phyloP scores from a whole-genome alignment of 2,113 vertebrate species.

The Camarhynchus parvulus region DNA sequence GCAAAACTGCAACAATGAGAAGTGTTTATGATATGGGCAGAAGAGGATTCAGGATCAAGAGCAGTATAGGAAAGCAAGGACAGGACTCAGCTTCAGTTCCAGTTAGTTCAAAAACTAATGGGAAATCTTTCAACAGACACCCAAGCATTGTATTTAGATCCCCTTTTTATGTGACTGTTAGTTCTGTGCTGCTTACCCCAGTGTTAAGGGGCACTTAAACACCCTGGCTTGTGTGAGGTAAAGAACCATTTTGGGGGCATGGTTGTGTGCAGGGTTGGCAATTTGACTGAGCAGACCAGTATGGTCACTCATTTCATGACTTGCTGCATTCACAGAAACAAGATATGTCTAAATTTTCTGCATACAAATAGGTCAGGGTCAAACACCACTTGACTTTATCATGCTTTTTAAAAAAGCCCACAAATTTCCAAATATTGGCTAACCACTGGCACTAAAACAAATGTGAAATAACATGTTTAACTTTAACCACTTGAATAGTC shows the following conservation, averaged over 20 bases:
- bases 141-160: not conserved
- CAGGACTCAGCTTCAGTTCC: not conserved
- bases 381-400: not conserved
- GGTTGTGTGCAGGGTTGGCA: not conserved
- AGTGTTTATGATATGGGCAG: not conserved
- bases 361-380: not conserved
- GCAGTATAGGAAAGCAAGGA: not conserved
- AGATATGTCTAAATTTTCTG: not conserved
- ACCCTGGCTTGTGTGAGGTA: not conserved
- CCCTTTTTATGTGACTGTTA: not conserved
- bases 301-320: not conserved
- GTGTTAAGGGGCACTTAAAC: not conserved
- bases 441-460: not conserved
- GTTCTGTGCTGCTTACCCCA: not conserved
- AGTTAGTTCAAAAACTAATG: not conserved
- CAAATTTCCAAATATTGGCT: slow-evolving; percentile 10
- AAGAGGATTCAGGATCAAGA: not conserved
- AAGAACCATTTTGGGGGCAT: not conserved
- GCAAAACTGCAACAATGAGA: not conserved
- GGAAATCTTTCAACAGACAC: not conserved
- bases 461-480: not conserved
- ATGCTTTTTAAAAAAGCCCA: not conserved
- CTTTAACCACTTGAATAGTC: slow-evolving; percentile 10
- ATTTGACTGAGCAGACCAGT: not conserved
- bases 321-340: not conserved